Base-by-base conservation (phyloP, 2,888 invertebrate species). In the Agrypnus murinus region DNA sequence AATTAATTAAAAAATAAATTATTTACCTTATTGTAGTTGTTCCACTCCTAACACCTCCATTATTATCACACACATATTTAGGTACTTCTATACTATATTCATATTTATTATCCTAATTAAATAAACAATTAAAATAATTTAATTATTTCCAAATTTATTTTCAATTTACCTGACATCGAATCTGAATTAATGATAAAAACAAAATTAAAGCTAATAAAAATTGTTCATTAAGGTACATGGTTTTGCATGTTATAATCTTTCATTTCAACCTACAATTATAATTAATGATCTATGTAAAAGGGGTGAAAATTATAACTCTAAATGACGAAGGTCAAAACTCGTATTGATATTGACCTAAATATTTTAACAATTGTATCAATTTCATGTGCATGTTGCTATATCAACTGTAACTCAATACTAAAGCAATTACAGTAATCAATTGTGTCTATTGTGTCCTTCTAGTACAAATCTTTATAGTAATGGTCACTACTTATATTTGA, bases 11-110 rank as follows among this genome's bases (percentile, higher is more conserved):
- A n/a, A n/a, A n/a, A n/a, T n/a, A n/a, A n/a, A n/a, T n/a, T n/a
- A n/a, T n/a, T 64, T 67, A 74, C 74, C 69, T 69, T 71, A 74
- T 74, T 14, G 59, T 25, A 4, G 71, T 73, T 53, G 55, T 34
- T 65, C 59, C 60, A 43, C 10, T 64, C 67, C 48, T 60, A 10
- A 57, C 17, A 9, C 6, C 45, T 65, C 45, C 17, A 8, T 40
- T 32, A 9, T 46, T 55, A 48, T 46, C 50, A 65, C 74, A 74
- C 31, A 50, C 25, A 62, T 59, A 69, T 59, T 74, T 72, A 25
- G 74, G 74, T 34, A 72, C 67, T 57, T 72, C 55, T 32, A 74
- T 72, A 14, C 43, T 55, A 67, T 65, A 74, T 31, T 71, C 69
- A 50, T 59, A 72, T 14, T 62, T 38, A 15, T 45, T 7, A 8